Base-by-base conservation (phyloP, 1,140 invertebrate genomes). In the Drosophila mauritiana region DNA sequence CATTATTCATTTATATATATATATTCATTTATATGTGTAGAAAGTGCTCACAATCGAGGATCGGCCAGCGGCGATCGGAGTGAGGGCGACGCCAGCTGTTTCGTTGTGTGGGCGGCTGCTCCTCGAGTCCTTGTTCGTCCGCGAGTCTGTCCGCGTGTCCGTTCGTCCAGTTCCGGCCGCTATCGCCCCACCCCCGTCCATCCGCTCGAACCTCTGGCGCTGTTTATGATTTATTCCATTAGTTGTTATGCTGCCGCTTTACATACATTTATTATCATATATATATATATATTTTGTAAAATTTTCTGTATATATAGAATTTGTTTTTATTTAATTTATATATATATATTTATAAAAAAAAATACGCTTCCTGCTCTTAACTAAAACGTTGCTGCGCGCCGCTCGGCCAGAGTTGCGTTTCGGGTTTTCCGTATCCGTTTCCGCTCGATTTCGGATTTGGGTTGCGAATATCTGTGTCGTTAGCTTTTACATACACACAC, bases 261-360 rank as follows among this genome's bases (percentile, higher is more conserved):
- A 70, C 62, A 79, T 80, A 73, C 52, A 84, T 69, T 74, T 65
- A 54, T 68, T 67, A 54, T 46, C 57, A 75, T 51, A 34, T 36
- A 51, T 51, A 49, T 49, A 51, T 51, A 31, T 51, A 51, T 51
- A 36, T 54, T 31, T 54, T 53, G 59, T 79, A 64, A 43, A 65
- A 64, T 79, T 54, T 55, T 74, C 55, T 56, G 43, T 68, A 68
- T 75, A 75, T 76, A 67, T 76, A 58, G 52, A 81, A 67, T 81
- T 81, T 73, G 52, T 74, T 75, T 65, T 49, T 48, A 63, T 43
- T 17, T 65, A 65, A 65, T 48, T 58, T 62, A n/a, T 75, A 65
- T 67, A 73, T 59, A 63, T 59, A 78, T 62, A 63, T 72, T 36
- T 48, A 69, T 70, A 78, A 78, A 81, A 80, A 80, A 80, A 80